Evolutionary conservation across 2,888 invertebrate species (phyloP).

Genomic region (Ophioninae sp.): DNA sequence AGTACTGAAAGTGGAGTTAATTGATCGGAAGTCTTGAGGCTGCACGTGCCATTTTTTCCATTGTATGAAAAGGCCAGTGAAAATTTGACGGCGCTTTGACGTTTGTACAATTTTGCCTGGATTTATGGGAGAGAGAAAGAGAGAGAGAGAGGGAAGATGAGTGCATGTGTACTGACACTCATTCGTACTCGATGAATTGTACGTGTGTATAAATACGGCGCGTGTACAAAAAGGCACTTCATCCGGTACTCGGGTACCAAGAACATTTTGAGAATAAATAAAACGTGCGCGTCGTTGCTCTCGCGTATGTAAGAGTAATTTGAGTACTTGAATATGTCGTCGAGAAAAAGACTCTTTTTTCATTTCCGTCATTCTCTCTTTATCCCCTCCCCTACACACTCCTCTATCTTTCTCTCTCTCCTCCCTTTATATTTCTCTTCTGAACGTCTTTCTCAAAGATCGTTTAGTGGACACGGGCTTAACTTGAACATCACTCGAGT

Average conservation of each 20-base stretch:
- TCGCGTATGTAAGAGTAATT: background rate
- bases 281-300: constrained; percentile 47
- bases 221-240: constrained; percentile 23
- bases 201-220: constrained; percentile 30
- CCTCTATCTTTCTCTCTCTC: background rate
- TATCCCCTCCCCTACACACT: background rate
- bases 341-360: constrained; percentile 5
- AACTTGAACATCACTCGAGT: constrained; percentile 41
- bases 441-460: constrained; percentile 37
- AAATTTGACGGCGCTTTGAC: constrained; percentile 64
- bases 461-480: constrained; percentile 38
- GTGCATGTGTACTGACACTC: background rate
- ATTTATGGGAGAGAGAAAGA: background rate
- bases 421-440: constrained; percentile 7
- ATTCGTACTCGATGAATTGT: background rate
- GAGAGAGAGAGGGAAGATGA: background rate
- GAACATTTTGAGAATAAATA: constrained; percentile 55
- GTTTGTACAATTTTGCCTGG: constrained; percentile 33
- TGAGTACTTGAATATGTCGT: constrained; percentile 25
- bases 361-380: background rate
- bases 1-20: constrained; percentile 78
- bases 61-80: constrained; percentile 64
- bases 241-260: constrained; percentile 7
- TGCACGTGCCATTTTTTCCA: constrained; percentile 77
- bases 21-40: constrained; percentile 81